Evolutionary conservation across 1,140 invertebrate genomes (phyloP), one percentile per base, ranked within the genome.

Genomic region (Pseudomyrmex pallidus): DNA sequence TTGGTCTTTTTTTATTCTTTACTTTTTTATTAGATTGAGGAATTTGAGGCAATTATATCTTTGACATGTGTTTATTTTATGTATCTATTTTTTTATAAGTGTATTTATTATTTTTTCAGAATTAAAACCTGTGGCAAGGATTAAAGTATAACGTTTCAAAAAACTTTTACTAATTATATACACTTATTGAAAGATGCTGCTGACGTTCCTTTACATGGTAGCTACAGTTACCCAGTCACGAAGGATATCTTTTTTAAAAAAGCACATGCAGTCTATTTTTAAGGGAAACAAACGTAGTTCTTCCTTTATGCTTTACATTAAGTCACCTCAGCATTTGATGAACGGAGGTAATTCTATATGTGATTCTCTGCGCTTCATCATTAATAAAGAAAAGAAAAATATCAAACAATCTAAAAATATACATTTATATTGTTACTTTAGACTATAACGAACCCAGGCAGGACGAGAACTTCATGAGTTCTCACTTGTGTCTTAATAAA

Each of bases 191-290:
- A 83, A 88, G 59, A 96, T 96, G 95, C 90, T 96, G 80, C 92
- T 97, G 70, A 96, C 96, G 35, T 87, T 96, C 48, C 96, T 95
- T 92, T 97, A 96, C 90, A 95, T 96, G 94, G 95, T 96, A 90
- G 95, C 96, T 48, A 96, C 96, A 13, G 95, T 96, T 91, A 86
- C 96, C 76, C 96, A 96, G 90, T 95, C 96, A 85, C 96, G 95
- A 95, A 94, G 95, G 78, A 92, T 96, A 17, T 95, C 94, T 72
- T 94, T 94, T n/a, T 91, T 96, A 61, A 94, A 94, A 84, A 89
- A 92, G 68, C 84, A 90, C 52, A 82, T 94, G 8, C 80, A 83
- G 62, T 64, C 59, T 44, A 83, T 91, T 20, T 83, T 94, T 2
- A 86, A 91, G 62, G 87, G 77, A 72, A 68, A 88, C 56, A 85